phyloP scores from a whole-genome alignment of 2,888 invertebrate genomes.

The Euzophera pinguis region DNA sequence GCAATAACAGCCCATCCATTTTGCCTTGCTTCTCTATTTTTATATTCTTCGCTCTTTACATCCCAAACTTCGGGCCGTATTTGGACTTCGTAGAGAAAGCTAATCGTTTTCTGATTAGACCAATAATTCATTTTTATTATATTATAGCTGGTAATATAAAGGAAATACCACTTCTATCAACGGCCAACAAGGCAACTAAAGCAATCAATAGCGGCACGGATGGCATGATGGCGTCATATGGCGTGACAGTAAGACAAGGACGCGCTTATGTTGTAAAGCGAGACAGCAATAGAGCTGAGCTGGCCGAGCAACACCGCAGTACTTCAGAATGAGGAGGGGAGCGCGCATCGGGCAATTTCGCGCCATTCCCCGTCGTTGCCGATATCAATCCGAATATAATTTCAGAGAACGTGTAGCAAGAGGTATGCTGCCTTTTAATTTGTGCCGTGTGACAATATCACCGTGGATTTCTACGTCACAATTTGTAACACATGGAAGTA shows the following conservation, averaged over 20 bases:
- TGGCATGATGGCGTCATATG: background rate
- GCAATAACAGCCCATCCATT: constrained; percentile 22
- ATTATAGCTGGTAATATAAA: no score
- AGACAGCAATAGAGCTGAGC: background rate
- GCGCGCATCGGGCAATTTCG: background rate
- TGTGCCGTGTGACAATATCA: no score
- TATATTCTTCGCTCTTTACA: constrained; percentile 3
- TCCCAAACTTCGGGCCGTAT: background rate
- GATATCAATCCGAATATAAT: no score
- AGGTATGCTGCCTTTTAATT: no score
- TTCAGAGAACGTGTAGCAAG: background rate
- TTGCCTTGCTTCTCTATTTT: constrained; percentile 21
- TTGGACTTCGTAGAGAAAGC: background rate
- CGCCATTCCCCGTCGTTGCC: background rate
- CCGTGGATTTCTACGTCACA: no score
- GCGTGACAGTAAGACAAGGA: background rate
- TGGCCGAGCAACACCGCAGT: background rate
- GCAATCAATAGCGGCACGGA: background rate
- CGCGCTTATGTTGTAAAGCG: background rate
- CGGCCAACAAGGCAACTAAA: background rate
- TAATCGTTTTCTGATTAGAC: background rate
- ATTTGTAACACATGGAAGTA: no score
- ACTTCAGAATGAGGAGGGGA: background rate
- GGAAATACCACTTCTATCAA: background rate
- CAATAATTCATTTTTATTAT: background rate